Base-by-base conservation (phyloP, 2,113 vertebrate genomes). In the Neogale vison region DNA sequence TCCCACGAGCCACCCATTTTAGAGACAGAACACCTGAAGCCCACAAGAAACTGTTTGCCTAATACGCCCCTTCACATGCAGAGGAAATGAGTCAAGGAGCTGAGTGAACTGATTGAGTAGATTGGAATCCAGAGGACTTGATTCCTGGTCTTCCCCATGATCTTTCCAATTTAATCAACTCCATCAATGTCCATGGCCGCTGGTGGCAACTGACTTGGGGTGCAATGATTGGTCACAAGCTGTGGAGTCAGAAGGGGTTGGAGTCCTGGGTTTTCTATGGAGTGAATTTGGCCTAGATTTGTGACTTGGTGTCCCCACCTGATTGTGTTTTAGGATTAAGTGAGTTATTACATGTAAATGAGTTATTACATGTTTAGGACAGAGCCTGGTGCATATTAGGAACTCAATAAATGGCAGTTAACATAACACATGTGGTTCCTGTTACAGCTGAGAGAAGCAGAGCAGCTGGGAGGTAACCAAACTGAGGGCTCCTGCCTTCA, bases 161-260 rank as follows among this genome's bases (percentile, higher is more conserved):
- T 8, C 36, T 76, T 45, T 31, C 31, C 20, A 42, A 31, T 55
- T 29, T 59, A 59, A 83, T 69, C 50, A 59, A 39, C 34, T 87
- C 47, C 4, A 2, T 31, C 12, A 57, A n/a, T 18, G 18, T 9
- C 31, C 55, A 18, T 0, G 1, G 45, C 61, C 23, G 23, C 80
- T 6, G 14, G 36, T 8, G 55, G 45, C 7, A 45, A 4, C 4
- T 14, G 50, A 55, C 29, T 50, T 42, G 57, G 83, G 24, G 17
- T 21, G 31, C 65, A 47, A 45, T 2, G 36, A 85, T 0, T 24
- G 2, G 50, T 39, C 15, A 45, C 17, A 67, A 65, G 13, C 31
- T 79, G 31, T 63, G 18, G 63, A 89, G 59, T 45, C 15, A 26
- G 67, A 69, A 71, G 18, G 8, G 3, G 0, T 7, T 29, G 24